Conservation (phyloP, 1,140 invertebrate genomes). For the Hydropsyche tenuis region DNA sequence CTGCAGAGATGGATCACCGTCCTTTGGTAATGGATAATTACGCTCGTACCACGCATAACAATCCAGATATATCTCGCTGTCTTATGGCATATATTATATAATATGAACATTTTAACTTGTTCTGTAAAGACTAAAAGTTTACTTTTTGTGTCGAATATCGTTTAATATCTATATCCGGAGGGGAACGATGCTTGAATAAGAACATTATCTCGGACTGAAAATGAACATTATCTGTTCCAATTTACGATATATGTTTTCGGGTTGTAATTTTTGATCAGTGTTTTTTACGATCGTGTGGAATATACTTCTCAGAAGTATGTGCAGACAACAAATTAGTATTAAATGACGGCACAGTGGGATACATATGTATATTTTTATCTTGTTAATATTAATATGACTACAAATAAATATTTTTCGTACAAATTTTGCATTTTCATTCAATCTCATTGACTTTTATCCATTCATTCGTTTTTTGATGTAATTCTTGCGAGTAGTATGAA, state of each 20-base stretch:
- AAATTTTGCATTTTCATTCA: conserved; percentile 17
- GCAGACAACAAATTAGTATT: too few relatives aligned
- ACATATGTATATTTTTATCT: background rate
- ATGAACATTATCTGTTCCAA: too few relatives aligned
- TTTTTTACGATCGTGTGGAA: too few relatives aligned
- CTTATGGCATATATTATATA: conserved; percentile 66
- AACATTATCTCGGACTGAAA: too few relatives aligned
- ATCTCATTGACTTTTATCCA: background rate
- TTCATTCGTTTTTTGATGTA: background rate
- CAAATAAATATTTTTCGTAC: conserved; percentile 7
- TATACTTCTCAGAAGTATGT: too few relatives aligned
- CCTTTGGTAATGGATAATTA: conserved; percentile 52
- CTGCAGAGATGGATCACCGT: conserved; percentile 57
- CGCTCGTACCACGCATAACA: conserved; percentile 62
- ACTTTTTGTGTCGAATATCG: too few relatives aligned
- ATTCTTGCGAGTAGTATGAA: background rate
- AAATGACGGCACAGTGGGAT: background rate
- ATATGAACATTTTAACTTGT: conserved; percentile 53
- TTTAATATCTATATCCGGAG: too few relatives aligned
- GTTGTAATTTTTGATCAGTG: too few relatives aligned
- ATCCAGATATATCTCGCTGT: conserved; percentile 65
- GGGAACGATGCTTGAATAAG: too few relatives aligned
- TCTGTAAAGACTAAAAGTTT: too few relatives aligned
- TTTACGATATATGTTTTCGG: too few relatives aligned
- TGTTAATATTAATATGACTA: background rate